These are phyloP conservation scores for Hyposmocoma kahamanoa DNA, from an alignment of 1,140 invertebrate species.

Conservation along the genomic window DNA sequence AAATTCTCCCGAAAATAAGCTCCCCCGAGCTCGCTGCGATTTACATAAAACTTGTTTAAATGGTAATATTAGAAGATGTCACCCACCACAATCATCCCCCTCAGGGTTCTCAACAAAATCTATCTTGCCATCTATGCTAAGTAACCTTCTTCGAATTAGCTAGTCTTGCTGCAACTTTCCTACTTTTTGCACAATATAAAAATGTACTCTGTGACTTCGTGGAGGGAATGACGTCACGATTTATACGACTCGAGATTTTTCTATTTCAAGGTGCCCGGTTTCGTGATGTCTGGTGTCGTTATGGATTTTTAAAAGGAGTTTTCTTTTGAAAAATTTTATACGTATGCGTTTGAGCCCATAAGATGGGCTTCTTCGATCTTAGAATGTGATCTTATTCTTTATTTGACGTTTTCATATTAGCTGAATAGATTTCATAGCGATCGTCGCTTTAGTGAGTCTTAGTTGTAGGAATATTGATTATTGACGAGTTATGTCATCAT, in stretches of 20 bases:
- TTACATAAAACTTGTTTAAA: slow-evolving; percentile 74
- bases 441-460: too few species aligned
- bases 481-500: too few species aligned
- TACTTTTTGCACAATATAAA: background rate
- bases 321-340: too few species aligned
- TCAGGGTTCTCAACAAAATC: slow-evolving; percentile 39
- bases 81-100: slow-evolving; percentile 44
- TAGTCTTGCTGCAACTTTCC: slow-evolving; percentile 18
- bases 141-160: slow-evolving; percentile 8
- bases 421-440: too few species aligned
- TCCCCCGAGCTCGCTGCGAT: slow-evolving; percentile 47
- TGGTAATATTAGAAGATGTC: slow-evolving; percentile 65
- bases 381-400: too few species aligned
- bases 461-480: too few species aligned
- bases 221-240: slow-evolving; percentile 20
- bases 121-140: slow-evolving; percentile 34
- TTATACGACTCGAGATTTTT: slow-evolving; percentile 32
- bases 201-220: slow-evolving; percentile 24
- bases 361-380: too few species aligned
- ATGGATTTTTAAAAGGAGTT: slow-evolving; percentile 4
- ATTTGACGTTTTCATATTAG: too few species aligned
- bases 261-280: slow-evolving; percentile 33
- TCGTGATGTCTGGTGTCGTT: slow-evolving; percentile 25
- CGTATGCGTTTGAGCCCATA: too few species aligned
- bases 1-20: slow-evolving; percentile 61